Evolutionary conservation across 2,797 vertebrate genomes (phyloP), one percentile per base, ranked within the genome.

Genomic region (Pteronotus mesoamericanus): DNA sequence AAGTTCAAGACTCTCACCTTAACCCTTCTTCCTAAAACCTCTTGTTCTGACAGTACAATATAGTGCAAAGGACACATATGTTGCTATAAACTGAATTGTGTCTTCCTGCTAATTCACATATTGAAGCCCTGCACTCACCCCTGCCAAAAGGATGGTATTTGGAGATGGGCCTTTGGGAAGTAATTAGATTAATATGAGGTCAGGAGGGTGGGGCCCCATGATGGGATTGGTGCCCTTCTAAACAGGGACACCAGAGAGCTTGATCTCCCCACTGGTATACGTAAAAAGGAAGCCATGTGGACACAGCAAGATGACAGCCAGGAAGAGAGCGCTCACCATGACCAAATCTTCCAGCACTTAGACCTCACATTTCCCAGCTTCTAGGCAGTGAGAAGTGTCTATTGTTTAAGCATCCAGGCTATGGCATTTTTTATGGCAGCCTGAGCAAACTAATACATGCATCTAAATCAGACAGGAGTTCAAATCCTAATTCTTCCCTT

Each of bases 231-330:
- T 4, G 21, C 34, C 82, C 68, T 88, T 34, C 15, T 15, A 37
- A 68, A 51, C 74, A 69, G 26, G 21, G 46, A 37, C 32, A 24
- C 4, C 26, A 26, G 61, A 79, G 19, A 59, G 22, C 37, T 11
- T 16, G 11, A 57, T 55, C 29, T 83, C 37, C 29, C 15, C 15
- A 15, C 1, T 72, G 1, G 0, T 8, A 14, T 11, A 7, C 26
- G 72, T 26, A 34, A 61, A 69, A 39, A 71, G 64, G 89, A 61
- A 51, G 68, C 26, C 68, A n/a, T 0, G 2, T 39, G 24, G 34
- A 42, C 34, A 16, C 0, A 6, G 24, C 14, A 11, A 92, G 68
- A 14, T 0, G 12, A 24, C 2, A 4, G 42, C 34, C 61, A 15
- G 74, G 46, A 92, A 78, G 53, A 9, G 2, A 9, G 44, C 37